Conservation (phyloP, 2,113 vertebrate genomes). For the Takifugu bimaculatus region DNA sequence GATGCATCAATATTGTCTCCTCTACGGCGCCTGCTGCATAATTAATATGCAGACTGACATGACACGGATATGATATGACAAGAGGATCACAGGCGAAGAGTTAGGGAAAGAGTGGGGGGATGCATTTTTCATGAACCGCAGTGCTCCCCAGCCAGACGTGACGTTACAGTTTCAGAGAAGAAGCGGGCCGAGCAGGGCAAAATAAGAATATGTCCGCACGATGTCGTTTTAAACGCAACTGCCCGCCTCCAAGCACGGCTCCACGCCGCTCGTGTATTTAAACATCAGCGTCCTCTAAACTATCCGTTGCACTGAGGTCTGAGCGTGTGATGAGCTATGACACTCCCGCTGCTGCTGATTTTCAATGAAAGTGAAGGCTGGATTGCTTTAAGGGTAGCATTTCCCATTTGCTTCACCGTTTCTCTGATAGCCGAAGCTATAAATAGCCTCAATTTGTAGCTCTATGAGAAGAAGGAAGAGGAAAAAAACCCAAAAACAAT, state of each 20-base stretch:
- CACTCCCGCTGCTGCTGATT: constrained; percentile 28
- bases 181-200: constrained; percentile 19
- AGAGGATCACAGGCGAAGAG: constrained; percentile 61
- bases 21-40: constrained; percentile 60
- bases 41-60: constrained; percentile 67
- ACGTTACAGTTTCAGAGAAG: constrained; percentile 54
- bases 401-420: constrained; percentile 41
- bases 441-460: constrained; percentile 44
- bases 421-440: constrained; percentile 38
- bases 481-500: neutral
- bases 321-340: constrained; percentile 32
- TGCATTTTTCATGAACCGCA: constrained; percentile 73
- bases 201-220: constrained; percentile 29
- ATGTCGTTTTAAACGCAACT: constrained; percentile 39
- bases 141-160: constrained; percentile 55
- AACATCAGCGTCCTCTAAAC: constrained; percentile 28
- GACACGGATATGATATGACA: constrained; percentile 75
- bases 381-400: constrained; percentile 25
- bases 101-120: constrained; percentile 54
- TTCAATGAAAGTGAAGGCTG: constrained; percentile 39
- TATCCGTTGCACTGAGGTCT: constrained; percentile 23
- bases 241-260: constrained; percentile 3
- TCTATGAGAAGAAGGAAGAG: constrained; percentile 2
- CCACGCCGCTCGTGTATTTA: constrained; percentile 26
- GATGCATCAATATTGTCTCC: constrained; percentile 55